phyloP scores from a whole-genome alignment of 2,797 vertebrate species.

The Fratercula arctica region DNA sequence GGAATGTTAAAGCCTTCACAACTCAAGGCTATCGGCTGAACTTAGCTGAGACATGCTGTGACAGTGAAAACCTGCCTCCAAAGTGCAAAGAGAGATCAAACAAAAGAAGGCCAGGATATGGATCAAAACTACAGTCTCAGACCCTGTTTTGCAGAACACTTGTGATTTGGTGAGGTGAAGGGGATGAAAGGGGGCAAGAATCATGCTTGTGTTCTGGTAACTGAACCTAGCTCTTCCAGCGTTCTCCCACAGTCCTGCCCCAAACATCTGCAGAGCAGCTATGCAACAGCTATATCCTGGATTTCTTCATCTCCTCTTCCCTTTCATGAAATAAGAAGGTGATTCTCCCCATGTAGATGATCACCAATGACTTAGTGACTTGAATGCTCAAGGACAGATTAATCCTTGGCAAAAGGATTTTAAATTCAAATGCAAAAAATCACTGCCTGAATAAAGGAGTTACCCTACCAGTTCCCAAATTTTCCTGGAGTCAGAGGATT shows the following conservation, averaged over 20 bases:
- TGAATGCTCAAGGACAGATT: not conserved
- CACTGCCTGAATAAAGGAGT: not conserved
- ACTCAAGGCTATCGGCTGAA: not conserved
- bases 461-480: not conserved
- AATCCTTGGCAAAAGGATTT: not conserved
- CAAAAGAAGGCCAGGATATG: not conserved
- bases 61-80: fast-evolving
- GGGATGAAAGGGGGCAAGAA: not conserved
- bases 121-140: not conserved
- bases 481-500: not conserved
- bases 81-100: not conserved
- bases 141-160: not conserved
- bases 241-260: fast-evolving
- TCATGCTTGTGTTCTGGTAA: not conserved
- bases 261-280: not conserved
- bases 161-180: not conserved
- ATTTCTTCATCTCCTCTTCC: not conserved
- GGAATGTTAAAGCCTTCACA: not conserved
- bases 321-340: not conserved
- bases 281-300: not conserved
- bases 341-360: not conserved
- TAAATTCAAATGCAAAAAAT: not conserved
- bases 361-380: not conserved
- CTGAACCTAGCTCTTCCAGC: not conserved
- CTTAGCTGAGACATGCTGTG: not conserved